Base-by-base conservation (phyloP, 2,888 invertebrate species). In the Chrysomela aeneicollis region DNA sequence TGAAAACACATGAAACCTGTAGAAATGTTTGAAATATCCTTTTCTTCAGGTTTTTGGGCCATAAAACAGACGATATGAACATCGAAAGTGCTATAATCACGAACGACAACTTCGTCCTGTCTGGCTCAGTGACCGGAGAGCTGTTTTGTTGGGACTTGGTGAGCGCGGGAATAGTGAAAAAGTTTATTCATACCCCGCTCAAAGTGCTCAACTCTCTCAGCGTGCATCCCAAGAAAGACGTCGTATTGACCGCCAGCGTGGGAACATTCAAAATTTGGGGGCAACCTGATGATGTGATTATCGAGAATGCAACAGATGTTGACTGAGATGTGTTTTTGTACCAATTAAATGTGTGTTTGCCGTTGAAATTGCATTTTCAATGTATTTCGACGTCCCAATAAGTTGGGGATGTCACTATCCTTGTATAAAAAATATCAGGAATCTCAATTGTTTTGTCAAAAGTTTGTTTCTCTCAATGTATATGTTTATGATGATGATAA, bases 101-200 rank as follows among this genome's bases (percentile, higher is more conserved):
- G 60, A 92, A 89, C 69, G 98, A 98, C 79, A 91, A 91, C 52
- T 90, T 91, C 73, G 89, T 99, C 50, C 84, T 98, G 47, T 93
- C 94, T 18, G 98, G 98, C 0, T 97, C 97, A 0, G 92, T 92
- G 12, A 91, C 92, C 66, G 98, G 98, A 0, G 86, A 87, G 72
- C 84, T 96, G 5, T 93, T 92, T 84, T 88, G 90, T 74, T 99
- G 97, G 94, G 95, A 97, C 83, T 85, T 99, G 49, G 88, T 97
- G 2, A 91, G 91, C 68, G 89, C 90, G 4, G 86, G 87, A 74
- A 83, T 92, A 1, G 78, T 84, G 51, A 77, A 83, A 51, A 74
- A 87, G 86, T 82, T 87, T 26, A 73, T 82, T 1, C 89, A 89
- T 72, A 84, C 80, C 37, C 74, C 77, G n/a, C 82, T 82, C 19